These are phyloP conservation scores for Actinia tenebrosa DNA, from an alignment of 64 coral and sea anemone species.

Conservation along the genomic window DNA sequence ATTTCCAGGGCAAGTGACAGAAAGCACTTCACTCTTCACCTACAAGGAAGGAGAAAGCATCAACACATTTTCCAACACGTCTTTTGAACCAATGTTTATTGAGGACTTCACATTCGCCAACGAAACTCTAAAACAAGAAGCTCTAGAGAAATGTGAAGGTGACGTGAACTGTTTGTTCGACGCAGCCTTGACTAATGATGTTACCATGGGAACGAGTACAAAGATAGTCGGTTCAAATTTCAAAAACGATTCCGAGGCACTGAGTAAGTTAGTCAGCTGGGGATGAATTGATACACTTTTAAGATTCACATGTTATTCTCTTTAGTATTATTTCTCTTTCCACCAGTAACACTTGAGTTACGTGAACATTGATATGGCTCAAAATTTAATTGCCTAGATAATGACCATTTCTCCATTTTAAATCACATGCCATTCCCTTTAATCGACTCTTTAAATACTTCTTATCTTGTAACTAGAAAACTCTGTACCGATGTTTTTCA, in stretches of 20 bases:
- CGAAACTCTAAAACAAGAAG: constrained; percentile 19
- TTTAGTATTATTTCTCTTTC: too few species aligned
- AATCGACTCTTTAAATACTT: too few species aligned
- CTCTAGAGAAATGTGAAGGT: constrained; percentile 9
- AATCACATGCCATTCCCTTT: too few species aligned
- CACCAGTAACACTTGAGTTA: too few species aligned
- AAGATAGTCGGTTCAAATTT: constrained; percentile 8
- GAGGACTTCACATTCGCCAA: constrained; percentile 23
- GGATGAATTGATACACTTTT: too few species aligned
- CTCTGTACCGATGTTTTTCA: constrained; percentile 29
- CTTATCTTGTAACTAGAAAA: constrained; percentile 3
- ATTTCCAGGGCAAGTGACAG: not conserved
- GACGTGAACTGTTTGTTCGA: constrained; percentile 37
- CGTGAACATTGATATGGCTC: too few species aligned
- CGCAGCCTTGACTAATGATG: constrained; percentile 26
- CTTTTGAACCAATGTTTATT: constrained; percentile 30
- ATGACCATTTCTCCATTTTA: too few species aligned
- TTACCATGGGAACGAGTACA: constrained; percentile 21
- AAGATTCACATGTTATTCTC: too few species aligned
- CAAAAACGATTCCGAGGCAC: constrained; percentile 6
- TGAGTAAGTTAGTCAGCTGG: not conserved
- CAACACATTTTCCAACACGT: not conserved
- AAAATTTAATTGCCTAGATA: too few species aligned
- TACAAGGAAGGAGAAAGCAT: not conserved
- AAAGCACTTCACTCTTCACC: not conserved